Percentiles rank a stretch among this genome's conserved stretches.
Evolutionary conservation across 2,888 invertebrate species (phyloP).

Genomic region (Hypena proboscidalis): DNA sequence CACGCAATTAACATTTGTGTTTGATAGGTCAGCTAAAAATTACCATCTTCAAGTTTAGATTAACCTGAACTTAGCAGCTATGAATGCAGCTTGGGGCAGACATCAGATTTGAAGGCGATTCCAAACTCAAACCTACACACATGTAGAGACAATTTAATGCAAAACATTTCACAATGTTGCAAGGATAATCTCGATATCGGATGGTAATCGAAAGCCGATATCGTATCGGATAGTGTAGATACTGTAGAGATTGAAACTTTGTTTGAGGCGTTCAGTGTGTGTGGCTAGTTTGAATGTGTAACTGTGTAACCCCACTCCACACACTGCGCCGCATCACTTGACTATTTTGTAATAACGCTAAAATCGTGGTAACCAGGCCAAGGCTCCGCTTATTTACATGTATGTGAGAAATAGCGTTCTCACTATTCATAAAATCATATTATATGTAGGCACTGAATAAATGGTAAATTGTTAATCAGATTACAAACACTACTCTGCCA

Average conservation of each 20-base stretch:
- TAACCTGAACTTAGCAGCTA: too few species aligned
- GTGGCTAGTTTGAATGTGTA: conserved; percentile 9
- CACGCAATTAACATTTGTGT: conserved; percentile 10
- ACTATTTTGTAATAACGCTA: conserved; percentile 81
- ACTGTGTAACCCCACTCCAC: conserved; percentile 30
- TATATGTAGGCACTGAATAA: conserved; percentile 26
- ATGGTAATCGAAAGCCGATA: too few species aligned
- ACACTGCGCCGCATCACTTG: conserved; percentile 64
- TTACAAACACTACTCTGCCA: conserved; percentile 16
- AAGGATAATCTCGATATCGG: too few species aligned
- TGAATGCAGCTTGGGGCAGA: too few species aligned
- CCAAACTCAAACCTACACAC: too few species aligned
- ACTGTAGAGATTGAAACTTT: neutral
- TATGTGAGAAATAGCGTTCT: conserved; percentile 80
- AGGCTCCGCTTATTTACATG: conserved; percentile 80
- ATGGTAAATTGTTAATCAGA: conserved; percentile 24
- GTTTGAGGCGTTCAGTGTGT: neutral
- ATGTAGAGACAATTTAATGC: too few species aligned
- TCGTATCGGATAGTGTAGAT: too few species aligned
- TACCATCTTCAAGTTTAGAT: too few species aligned
- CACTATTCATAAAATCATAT: conserved; percentile 48
- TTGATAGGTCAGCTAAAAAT: neutral
- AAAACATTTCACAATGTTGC: too few species aligned
- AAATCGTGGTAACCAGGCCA: conserved; percentile 84
- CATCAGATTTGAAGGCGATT: too few species aligned